These are phyloP conservation scores for Dolomedes plantarius DNA, from an alignment of 2,888 invertebrate species.

Conservation along the genomic window DNA sequence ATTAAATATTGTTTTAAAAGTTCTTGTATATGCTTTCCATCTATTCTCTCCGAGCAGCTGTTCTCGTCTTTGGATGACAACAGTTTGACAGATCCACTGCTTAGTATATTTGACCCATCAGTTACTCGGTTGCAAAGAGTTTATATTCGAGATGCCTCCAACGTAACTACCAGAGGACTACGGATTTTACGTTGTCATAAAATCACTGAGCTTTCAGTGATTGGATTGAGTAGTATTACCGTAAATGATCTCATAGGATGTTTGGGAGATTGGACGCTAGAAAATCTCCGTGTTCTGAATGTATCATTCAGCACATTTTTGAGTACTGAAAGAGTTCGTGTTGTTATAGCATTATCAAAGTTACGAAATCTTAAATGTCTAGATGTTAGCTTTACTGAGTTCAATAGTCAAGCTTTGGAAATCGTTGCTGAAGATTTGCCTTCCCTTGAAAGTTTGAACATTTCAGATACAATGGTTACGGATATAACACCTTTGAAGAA, in stretches of 20 bases:
- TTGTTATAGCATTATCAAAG: conserved; percentile 81
- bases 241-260: conserved; percentile 82
- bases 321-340: conserved; percentile 81
- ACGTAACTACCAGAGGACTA: conserved; percentile 81
- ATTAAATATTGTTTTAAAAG: conserved; percentile 48
- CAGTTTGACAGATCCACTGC: conserved; percentile 81
- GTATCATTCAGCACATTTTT: conserved; percentile 82
- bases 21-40: conserved; percentile 33
- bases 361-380: conserved; percentile 80
- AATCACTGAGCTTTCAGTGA: conserved; percentile 81
- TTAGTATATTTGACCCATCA: conserved; percentile 81
- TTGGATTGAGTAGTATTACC: conserved; percentile 80
- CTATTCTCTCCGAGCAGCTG: conserved; percentile 80
- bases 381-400: conserved; percentile 83
- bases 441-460: conserved; percentile 82
- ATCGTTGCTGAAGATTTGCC: conserved; percentile 83
- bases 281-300: conserved; percentile 81
- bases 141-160: conserved; percentile 80
- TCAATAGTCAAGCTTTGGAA: conserved; percentile 82
- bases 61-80: conserved; percentile 80
- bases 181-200: conserved; percentile 82
- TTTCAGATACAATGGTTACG: conserved; percentile 80
- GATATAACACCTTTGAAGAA: conserved; percentile 74
- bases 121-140: conserved; percentile 81
- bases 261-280: conserved; percentile 82